Base-by-base conservation (phyloP, 2,888 invertebrate species). In the Trissolcus brochymenae region DNA sequence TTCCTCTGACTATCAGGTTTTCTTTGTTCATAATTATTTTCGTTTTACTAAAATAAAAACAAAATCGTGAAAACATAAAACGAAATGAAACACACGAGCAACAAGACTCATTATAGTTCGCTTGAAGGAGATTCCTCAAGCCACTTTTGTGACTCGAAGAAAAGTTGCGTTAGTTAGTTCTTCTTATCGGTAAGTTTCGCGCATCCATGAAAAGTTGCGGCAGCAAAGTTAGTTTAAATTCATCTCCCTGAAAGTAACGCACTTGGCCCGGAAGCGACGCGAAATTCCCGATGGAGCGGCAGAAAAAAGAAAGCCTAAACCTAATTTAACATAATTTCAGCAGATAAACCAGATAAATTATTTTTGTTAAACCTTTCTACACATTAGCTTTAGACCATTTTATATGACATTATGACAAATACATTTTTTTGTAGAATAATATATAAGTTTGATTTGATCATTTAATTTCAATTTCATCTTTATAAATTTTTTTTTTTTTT, bases 271-370 rank as follows among this genome's bases (percentile, higher is more conserved):
- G 65, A 76, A 76, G 70, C 79, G 78, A 73, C 80, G 81, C 81
- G 80, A 82, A 81, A 80, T 73, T 74, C 73, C 70, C 78, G 56
- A 56, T 55, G 73, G 77, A 74, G 51, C 71, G 75, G 65, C 76
- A 59, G 56, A 53, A 51, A 76, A 77, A 79, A 75, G 78, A n/a
- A 79, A 82, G 79, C 80, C 78, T 79, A 35, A 35, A 35, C 35
- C 9, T 81, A 80, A 65, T 79, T 82, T 85, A 87, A 87, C 87
- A 85, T 84, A 87, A 87, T 87, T 87, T 83, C 76, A 62, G 82
- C 11, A 84, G 86, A 87, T 86, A 87, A 87, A 87, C 81, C 83
- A 84, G 85, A 81, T 80, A 81, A 78, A 81, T 79, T 81, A 79
- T 83, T 81, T 73, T 79, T 80, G 82, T 81, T 81, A 71, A 78